Evolutionary conservation across 2,888 invertebrate genomes (phyloP), one percentile per base, ranked within the genome.

Genomic region (Phengaris alcon): DNA sequence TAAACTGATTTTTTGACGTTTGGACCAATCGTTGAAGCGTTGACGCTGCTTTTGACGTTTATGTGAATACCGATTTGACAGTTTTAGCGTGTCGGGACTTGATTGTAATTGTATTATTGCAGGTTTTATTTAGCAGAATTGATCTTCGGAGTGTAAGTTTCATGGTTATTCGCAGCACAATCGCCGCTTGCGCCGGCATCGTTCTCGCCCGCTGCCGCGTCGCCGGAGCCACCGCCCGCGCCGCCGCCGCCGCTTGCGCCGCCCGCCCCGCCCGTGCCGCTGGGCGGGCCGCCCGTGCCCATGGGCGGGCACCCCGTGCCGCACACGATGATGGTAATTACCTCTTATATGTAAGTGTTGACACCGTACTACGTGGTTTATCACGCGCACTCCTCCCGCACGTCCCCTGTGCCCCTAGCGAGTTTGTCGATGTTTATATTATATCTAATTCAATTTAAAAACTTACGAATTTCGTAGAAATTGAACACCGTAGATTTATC

Each of bases 101-200:
- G 22, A 22, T 22, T 22, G 22, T 22, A 22, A 22, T 22, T 22
- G 22, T 1, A 22, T 22, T 22, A 22, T 22, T 22, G 22, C 22
- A 22, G 22, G 22, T 22, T 22, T 22, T 22, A 22, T 22, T 22
- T 22, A 22, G 22, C 3, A 35, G 35, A 35, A 35, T 35, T 4
- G 3, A 35, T 3, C 3, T 2, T 35, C 35, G 4, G 3, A 35
- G 35, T 1, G 35, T 35, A 35, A 35, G 83, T 59, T 22, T 15
- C 15, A 15, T 15, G 15, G 15, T 68, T 54, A n/a, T 46, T 22
- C 8, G 6, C 64, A 93, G 93, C 94, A 74, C 94, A 94, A 84
- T 94, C 95, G 54, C 95, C 95, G 69, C 91, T 95, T 77, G 95
- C 95, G 9, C 94, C 94, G 75, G 94, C 94, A 6, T 95, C 95